Conservation (phyloP, 2,797 vertebrate species). For the Cossypha niveicapilla region DNA sequence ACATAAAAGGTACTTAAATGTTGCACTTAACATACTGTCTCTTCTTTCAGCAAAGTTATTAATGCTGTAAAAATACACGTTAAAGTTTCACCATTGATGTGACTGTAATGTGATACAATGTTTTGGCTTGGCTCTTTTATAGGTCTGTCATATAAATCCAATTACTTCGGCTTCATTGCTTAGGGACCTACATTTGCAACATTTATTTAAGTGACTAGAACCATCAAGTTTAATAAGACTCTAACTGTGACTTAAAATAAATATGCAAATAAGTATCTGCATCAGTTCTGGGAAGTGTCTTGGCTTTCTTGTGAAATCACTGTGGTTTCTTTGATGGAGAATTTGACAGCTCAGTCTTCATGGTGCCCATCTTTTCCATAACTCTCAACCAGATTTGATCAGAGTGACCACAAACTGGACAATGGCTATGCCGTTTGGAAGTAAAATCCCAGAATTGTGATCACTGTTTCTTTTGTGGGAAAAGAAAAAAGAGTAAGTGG, state of each 20-base stretch:
- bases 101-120: neutral
- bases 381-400: neutral
- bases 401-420: neutral
- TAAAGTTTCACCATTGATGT: neutral
- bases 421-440: neutral
- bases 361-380: neutral
- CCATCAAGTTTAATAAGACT: neutral
- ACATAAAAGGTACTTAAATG: neutral
- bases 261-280: neutral
- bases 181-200: neutral
- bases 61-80: neutral
- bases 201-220: neutral
- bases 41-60: neutral
- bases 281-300: neutral
- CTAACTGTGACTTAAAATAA: neutral
- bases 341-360: neutral
- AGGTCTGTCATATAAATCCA: neutral
- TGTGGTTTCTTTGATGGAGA: neutral
- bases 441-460: neutral
- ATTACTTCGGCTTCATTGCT: neutral
- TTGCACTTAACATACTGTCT: neutral
- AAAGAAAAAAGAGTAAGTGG: neutral
- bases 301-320: neutral
- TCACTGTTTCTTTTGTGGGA: neutral
- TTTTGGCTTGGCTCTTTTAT: neutral